Evolutionary conservation across 2,888 invertebrate genomes (phyloP), one percentile per base, ranked within the genome.

Genomic region (Zootermopsis nevadensis): DNA sequence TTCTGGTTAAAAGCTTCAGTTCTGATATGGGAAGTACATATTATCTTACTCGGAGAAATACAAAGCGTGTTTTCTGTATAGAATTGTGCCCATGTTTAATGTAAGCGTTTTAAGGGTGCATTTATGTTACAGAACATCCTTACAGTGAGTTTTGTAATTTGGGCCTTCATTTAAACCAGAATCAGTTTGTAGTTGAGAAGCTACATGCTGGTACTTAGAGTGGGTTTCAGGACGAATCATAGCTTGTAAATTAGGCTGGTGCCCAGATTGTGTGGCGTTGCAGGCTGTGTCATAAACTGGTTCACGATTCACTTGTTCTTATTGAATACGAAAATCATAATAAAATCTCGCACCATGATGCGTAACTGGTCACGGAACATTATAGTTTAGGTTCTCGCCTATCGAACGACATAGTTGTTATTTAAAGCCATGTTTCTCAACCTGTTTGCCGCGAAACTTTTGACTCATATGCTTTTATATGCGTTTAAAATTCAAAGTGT

Each of bases 1-100:
- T 48, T 66, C 27, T 66, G 66, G 66, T 66, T 66, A 66, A 27
- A 7, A 66, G 66, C 66, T 66, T 66, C 66, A 66, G 66, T 66
- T 66, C 66, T 8, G 66, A 66, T 66, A 66, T 66, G 66, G 27
- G 48, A 66, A 66, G 27, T 27, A 27, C 27, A 27, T n/a, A 27
- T 10, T 66, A 27, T 1, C 66, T 27, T 0, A 30, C n/a, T 1
- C 30, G 27, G 66, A 66, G 27, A 66, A 30, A 66, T 66, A 66
- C 15, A 66, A 27, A 66, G 30, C 30, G 66, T 66, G 30, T 30
- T 66, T 48, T 12, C 15, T 15, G 15, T 48, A 3, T 48, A 0
- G 15, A 48, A 48, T 1, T 48, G 48, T 48, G 48, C 48, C 48
- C 19, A 48, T 15, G 48, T 48, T 15, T 48, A 19, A 48, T 19